A percentile compares a stretch with the other conserved stretches of the same genome.
Evolutionary conservation across 2,888 invertebrate genomes (phyloP).

Genomic region (Drosophila mercatorum): DNA sequence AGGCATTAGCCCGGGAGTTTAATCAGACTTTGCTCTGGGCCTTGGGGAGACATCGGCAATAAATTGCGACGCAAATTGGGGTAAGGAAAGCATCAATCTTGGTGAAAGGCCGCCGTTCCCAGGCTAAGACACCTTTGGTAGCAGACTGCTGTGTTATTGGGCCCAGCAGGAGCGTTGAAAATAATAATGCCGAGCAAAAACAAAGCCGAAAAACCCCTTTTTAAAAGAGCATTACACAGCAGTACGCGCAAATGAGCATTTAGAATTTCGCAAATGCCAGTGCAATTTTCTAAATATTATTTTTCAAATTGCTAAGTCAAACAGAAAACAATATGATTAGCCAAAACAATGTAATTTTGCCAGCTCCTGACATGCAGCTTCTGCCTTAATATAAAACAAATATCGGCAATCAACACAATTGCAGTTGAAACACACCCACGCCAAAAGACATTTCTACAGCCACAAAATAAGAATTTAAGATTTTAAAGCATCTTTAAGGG

Average conservation of each 20-base stretch:
- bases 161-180: neutral
- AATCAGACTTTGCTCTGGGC: conserved; percentile 26
- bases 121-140: conserved; percentile 19
- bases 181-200: conserved; percentile 2
- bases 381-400: neutral
- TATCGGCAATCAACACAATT: neutral
- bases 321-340: neutral
- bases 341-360: neutral
- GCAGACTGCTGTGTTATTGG: neutral
- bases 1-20: conserved; percentile 38
- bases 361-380: neutral
- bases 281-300: neutral
- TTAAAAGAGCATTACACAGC: conserved; percentile 7
- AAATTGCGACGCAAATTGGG: conserved; percentile 56
- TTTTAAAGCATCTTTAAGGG: conserved; percentile 4
- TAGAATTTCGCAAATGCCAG: conserved; percentile 21
- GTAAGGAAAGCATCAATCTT: conserved; percentile 64
- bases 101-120: neutral
- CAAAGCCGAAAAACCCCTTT: conserved; percentile 2
- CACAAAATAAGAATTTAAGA: neutral
- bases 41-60: conserved; percentile 40
- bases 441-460: neutral
- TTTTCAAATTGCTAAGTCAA: conserved; percentile 1
- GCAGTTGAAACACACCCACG: neutral
- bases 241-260: conserved; percentile 12